Percentiles rank a stretch among this genome's conserved stretches.
Evolutionary conservation across 2,888 invertebrate species (phyloP).

Genomic region (Trichacis sp.): DNA sequence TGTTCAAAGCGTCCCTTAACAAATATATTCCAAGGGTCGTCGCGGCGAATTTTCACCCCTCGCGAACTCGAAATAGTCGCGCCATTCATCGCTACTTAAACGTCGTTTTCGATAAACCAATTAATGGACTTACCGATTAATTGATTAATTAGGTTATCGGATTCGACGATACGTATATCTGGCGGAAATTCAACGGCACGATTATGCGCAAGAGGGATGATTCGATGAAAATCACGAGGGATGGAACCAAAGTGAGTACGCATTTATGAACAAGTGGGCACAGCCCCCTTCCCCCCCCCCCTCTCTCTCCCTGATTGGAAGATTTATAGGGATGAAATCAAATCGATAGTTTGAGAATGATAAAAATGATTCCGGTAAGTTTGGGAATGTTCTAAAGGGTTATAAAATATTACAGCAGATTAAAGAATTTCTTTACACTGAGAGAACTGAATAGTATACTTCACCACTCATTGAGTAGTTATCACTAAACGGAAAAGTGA

Average conservation of each 20-base stretch:
- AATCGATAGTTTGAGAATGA: too few species aligned
- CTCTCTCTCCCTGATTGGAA: too few species aligned
- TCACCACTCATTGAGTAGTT: too few species aligned
- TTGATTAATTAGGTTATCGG: slow-evolving; percentile 72
- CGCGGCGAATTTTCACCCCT: slow-evolving; percentile 39
- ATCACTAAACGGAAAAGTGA: too few species aligned
- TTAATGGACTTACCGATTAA: neutral
- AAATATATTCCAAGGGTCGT: slow-evolving; percentile 48
- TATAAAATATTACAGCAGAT: too few species aligned
- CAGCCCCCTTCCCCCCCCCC: too few species aligned
- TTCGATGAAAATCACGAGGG: slow-evolving; percentile 67
- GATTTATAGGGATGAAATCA: too few species aligned
- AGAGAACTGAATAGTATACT: too few species aligned
- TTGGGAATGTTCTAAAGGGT: too few species aligned
- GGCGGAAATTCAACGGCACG: slow-evolving; percentile 58
- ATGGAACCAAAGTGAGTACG: slow-evolving; percentile 32
- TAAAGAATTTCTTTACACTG: too few species aligned
- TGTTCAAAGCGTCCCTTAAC: slow-evolving; percentile 55
- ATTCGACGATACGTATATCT: slow-evolving; percentile 77
- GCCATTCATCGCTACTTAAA: neutral
- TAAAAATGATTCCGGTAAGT: too few species aligned
- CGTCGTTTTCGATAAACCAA: neutral
- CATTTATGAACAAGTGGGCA: too few species aligned
- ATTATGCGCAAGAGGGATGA: slow-evolving; percentile 66
- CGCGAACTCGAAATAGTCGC: neutral